Evolutionary conservation across 1,140 invertebrate genomes (phyloP).

Genomic region (Drosophila ogumai): DNA sequence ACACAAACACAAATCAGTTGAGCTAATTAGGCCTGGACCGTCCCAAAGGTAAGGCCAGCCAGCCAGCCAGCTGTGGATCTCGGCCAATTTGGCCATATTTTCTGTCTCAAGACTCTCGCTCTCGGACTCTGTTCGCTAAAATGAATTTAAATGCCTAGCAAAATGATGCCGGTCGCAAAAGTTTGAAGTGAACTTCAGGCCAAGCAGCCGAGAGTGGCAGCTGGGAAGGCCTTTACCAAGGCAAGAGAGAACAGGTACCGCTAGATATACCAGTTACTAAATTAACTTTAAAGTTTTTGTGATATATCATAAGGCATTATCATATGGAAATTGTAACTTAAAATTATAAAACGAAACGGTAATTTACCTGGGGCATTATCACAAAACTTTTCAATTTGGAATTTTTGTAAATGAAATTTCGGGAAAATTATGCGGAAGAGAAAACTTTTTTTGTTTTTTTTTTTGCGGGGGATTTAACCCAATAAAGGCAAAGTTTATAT

Average conservation of each 20-base stretch:
- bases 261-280: neutral
- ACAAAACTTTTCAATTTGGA: conserved; percentile 14
- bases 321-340: neutral
- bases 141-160: conserved; percentile 50
- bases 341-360: neutral
- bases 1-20: conserved; percentile 31
- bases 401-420: conserved; percentile 4
- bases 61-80: conserved; percentile 7
- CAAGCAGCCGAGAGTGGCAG: conserved; percentile 12
- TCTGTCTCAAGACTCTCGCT: conserved; percentile 18
- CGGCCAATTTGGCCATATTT: conserved; percentile 42
- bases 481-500: conserved; percentile 5
- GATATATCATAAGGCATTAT: neutral
- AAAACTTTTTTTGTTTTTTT: neutral
- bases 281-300: no score
- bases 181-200: conserved; percentile 42
- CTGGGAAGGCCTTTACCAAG: neutral
- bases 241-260: neutral
- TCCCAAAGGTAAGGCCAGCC: conserved; percentile 7
- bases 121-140: conserved; percentile 21
- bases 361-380: conserved; percentile 1
- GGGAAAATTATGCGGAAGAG: conserved; percentile 3
- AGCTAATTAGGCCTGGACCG: conserved; percentile 56
- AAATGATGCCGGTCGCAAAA: conserved; percentile 29
- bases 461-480: conserved; percentile 7